Base-by-base conservation (phyloP, 2,113 vertebrate species). In the Cyprinus carpio region DNA sequence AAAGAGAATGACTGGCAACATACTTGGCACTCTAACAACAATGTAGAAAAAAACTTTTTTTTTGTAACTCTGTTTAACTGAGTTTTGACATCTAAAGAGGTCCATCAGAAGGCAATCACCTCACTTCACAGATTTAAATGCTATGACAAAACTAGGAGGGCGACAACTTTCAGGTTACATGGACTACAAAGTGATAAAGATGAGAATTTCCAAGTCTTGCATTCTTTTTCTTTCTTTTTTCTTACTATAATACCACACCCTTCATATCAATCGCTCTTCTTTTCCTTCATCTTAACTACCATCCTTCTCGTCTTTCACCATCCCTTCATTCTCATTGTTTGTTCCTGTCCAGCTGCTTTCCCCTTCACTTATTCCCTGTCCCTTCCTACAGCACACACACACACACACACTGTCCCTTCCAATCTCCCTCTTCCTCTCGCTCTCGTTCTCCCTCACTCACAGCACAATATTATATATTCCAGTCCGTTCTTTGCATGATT, bases 401-500 rank as follows among this genome's bases (percentile, higher is more conserved):
- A 87, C 90, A 75, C 85, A 72, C 81, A 13, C 87, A 93, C 93
- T 94, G 93, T 94, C 93, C 93, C 90, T 95, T 94, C 89, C 93
- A 94, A 94, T 95, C 91, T 93, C 92, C 85, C 91, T 94, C 90
- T 89, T 92, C 86, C 91, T 86, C 90, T 88, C 51, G 79, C 90
- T 86, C 88, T 88, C 88, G 90, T 91, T 84, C 89, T 89, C 87
- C 85, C 84, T 31, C 82, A 90, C 92, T 91, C 91, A 81, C 92
- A 93, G 93, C 92, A 94, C 91, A 93, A 87, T 92, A 94, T 95
- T 95, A 95, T 93, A 95, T 95, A 95, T 95, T 95, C 94, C 94
- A 93, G 94, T 93, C 94, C 90, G 93, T 94, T 94, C 95, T 95
- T 95, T 95, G 94, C 94, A 95, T 95, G 95, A 95, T 95, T 95